Base-by-base conservation (phyloP, 1,140 invertebrate genomes). In the Holotrichia oblita region DNA sequence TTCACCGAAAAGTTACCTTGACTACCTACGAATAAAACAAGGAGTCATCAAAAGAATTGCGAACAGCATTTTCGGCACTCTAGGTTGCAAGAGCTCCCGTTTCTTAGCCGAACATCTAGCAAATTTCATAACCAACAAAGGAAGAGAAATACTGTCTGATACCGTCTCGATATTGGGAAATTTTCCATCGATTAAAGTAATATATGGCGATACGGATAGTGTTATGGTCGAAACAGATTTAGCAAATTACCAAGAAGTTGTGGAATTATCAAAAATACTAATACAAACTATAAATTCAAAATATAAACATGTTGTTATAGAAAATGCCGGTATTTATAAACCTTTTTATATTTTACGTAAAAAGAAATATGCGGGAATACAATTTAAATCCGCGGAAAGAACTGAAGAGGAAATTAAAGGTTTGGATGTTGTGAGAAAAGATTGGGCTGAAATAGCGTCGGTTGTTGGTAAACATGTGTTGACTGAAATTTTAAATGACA, bases 161-260 rank as follows among this genome's bases (percentile, higher is more conserved):
- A 73, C 41, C 41, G 48, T 74, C 4, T 6, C 10, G 8, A 9
- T 74, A 27, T 41, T 78, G 4, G 7, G 27, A 34, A 74, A 34
- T 27, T 14, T 69, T 3, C 40, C 42, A 27, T 73, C 61, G 3
- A 69, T 55, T 27, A 55, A 73, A 73, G 42, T 78, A 14, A 78
- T 78, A 12, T 78, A 78, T 41, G 77, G 77, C 10, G 77, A 78
- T 40, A 78, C 77, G 1, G 77, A 78, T 24, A 78, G 77, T 22
- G 17, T 78, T 10, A 78, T 78, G 77, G 48, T 78, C 3, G 64
- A 78, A 73, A 74, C 72, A 12, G 10, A 74, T 4, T 27, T 40
- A 22, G 48, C 12, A 78, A 73, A 24, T 34, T 73, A 69, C 12
- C 12, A 40, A 44, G 34, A n/a, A 34, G 77, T 59, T 3, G 22